Evolutionary conservation across 2,888 invertebrate genomes (phyloP), one percentile per base, ranked within the genome.

Genomic region (Nemurella pictetii): DNA sequence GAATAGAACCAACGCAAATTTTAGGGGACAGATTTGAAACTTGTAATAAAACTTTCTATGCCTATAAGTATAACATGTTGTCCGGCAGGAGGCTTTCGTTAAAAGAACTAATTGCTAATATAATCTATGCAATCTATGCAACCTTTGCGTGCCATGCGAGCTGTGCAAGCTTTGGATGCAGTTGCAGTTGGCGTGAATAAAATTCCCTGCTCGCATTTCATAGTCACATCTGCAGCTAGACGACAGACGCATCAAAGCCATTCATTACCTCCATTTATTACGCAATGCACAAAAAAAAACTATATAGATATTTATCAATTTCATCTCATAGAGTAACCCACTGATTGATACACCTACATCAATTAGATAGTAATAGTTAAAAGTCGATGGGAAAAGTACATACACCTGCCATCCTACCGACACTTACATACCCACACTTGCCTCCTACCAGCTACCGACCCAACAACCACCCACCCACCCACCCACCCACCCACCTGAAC

Each of bases 11-110:
- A 83, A 77, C 36, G 35, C 35, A 32, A 35, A 81, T 36, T 81
- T 81, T 26, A 81, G 80, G 80, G 80, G 80, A 81, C 32, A 81
- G 15, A 29, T 81, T 81, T 81, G 25, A 81, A 81, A 30, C 35
- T 81, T 26, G 80, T 26, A 81, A 81, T 81, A 81, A 81, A 81
- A 81, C 29, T n/a, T 81, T 35, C 26, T 20, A 81, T n/a, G n/a
- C n/a, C n/a, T n/a, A n/a, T n/a, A n/a, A n/a, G n/a, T 28, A 55
- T 55, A 7, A 55, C 55, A 55, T 55, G 55, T 20, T 15, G 55
- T 20, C 55, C 20, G 28, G 26, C 75, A 75, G 26, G 75, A 75
- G 75, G 75, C 75, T 27, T 75, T 25, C 9, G 26, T 75, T 75
- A 75, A 27, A 75, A 28, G 12, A 55, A 55, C 55, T 55, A 55